Evolutionary conservation across 2,888 invertebrate species (phyloP).

Genomic region (Drosophila imparisetae): DNA sequence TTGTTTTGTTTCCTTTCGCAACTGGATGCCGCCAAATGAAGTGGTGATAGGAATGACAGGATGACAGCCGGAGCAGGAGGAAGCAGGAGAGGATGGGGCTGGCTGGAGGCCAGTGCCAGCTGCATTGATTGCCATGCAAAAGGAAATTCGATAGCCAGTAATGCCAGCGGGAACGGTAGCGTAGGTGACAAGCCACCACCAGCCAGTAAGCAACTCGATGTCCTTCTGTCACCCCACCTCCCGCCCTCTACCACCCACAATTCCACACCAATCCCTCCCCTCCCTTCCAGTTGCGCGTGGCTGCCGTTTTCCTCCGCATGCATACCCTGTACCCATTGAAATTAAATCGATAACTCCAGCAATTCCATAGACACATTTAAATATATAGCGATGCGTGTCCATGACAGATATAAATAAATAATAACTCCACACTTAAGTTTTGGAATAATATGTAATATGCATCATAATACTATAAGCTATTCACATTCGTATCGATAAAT

Average conservation of each 20-base stretch:
- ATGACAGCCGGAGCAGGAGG: not conserved
- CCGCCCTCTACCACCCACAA: no score
- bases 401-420: not conserved
- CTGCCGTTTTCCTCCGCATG: slow-evolving; percentile 2
- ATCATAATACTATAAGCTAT: not conserved
- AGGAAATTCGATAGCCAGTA: slow-evolving; percentile 52
- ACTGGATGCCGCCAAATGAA: slow-evolving; percentile 5
- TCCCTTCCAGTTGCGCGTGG: not conserved
- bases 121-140: slow-evolving; percentile 47
- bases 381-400: no score
- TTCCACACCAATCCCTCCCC: not conserved
- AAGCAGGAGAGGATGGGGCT: not conserved
- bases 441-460: not conserved
- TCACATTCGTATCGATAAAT: slow-evolving; percentile 3
- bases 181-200: slow-evolving; percentile 24
- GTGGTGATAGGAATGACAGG: not conserved
- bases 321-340: not conserved
- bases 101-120: slow-evolving; percentile 16
- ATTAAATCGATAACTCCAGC: not conserved
- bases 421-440: not conserved
- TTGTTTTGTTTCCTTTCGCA: not conserved
- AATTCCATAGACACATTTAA: not conserved
- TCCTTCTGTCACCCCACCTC: not conserved
- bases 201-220: slow-evolving; percentile 14
- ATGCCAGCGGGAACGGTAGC: slow-evolving; percentile 17